Conservation (phyloP, 1,140 invertebrate species). For the Gryllus bimaculatus region DNA sequence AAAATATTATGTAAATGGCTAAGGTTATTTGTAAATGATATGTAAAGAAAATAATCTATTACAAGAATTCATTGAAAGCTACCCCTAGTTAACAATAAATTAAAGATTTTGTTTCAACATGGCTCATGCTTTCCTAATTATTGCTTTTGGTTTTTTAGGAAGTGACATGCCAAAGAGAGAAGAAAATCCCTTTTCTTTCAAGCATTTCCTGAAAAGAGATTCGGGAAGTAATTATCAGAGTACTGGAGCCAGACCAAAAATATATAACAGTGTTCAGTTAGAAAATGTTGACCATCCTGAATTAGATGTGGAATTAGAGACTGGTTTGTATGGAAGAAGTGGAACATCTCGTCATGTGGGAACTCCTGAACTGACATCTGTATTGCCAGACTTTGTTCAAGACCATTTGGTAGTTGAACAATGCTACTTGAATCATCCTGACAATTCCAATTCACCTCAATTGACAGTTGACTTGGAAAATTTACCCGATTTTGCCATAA, state of each 20-base stretch:
- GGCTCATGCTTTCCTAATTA: too few species aligned
- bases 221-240: slow-evolving; percentile 35
- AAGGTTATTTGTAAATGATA: too few species aligned
- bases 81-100: too few species aligned
- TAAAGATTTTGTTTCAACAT: too few species aligned
- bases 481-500: slow-evolving; percentile 49
- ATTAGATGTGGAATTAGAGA: slow-evolving; percentile 7
- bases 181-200: slow-evolving; percentile 69
- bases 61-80: too few species aligned
- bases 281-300: background rate
- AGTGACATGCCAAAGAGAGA: slow-evolving; percentile 44
- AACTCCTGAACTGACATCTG: slow-evolving; percentile 34
- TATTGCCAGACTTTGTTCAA: slow-evolving; percentile 49
- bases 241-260: slow-evolving; percentile 45
- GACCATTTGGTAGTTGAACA: slow-evolving; percentile 51
- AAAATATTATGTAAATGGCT: background rate
- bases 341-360: slow-evolving; percentile 16
- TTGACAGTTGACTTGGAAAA: slow-evolving; percentile 37
- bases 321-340: slow-evolving; percentile 14
- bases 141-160: slow-evolving; percentile 29
- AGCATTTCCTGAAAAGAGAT: slow-evolving; percentile 61
- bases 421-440: slow-evolving; percentile 40
- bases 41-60: too few species aligned
- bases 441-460: slow-evolving; percentile 32
- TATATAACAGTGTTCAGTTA: slow-evolving; percentile 31